phyloP scores from a whole-genome alignment of 2,113 vertebrate genomes.

The Ameiurus melas region DNA sequence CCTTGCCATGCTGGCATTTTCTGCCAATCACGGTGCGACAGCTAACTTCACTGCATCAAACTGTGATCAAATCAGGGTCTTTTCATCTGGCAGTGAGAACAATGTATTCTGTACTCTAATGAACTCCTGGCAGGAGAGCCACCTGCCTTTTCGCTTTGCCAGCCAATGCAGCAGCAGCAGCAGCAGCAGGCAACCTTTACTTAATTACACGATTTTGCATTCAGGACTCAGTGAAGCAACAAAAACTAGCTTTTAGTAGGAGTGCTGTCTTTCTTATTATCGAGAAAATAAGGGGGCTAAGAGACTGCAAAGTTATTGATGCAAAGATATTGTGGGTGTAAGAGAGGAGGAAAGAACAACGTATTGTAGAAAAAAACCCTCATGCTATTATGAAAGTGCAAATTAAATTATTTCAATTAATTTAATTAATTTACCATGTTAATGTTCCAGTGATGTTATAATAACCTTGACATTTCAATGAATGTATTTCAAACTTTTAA shows the following conservation, averaged over 20 bases:
- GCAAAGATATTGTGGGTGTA: background rate
- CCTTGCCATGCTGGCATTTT: constrained; percentile 32
- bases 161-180: constrained; percentile 34
- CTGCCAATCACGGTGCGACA: constrained; percentile 44
- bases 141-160: constrained; percentile 24
- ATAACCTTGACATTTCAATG: background rate
- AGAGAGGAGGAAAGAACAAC: background rate
- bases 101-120: constrained; percentile 49
- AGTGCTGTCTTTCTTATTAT: constrained; percentile 40
- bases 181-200: constrained; percentile 32
- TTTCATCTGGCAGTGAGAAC: constrained; percentile 22
- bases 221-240: constrained; percentile 34
- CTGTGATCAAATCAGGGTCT: constrained; percentile 46
- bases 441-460: background rate
- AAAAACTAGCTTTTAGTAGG: constrained; percentile 41
- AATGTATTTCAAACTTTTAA: background rate
- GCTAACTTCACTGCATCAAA: constrained; percentile 40
- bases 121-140: constrained; percentile 50
- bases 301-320: background rate
- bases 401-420: background rate
- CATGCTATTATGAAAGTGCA: too few relatives aligned
- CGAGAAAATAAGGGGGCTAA: background rate
- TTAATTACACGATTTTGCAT: constrained; percentile 51
- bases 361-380: background rate
- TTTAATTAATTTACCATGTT: background rate